These are phyloP conservation scores for Nycteola revayana DNA, from an alignment of 2,888 invertebrate genomes.

Conservation along the genomic window DNA sequence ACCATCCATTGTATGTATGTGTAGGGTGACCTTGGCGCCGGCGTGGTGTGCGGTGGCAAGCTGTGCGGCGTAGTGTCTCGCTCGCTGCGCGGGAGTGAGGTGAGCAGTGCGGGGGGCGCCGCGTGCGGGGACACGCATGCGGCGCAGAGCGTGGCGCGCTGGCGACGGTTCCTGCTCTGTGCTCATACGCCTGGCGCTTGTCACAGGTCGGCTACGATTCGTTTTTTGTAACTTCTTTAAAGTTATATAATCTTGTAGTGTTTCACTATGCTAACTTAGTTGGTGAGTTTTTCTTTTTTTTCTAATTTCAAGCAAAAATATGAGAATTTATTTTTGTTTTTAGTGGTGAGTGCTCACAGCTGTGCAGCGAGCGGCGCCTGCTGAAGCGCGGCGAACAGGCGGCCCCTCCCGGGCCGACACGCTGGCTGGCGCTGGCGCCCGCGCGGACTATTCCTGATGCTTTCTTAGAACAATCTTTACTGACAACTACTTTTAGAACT, in stretches of 20 bases:
- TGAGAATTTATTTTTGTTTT: too few relatives aligned
- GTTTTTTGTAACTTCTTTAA: too few relatives aligned
- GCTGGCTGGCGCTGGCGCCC: constrained; percentile 1
- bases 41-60: constrained; percentile 62
- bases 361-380: constrained; percentile 46
- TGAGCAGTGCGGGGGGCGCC: constrained; percentile 4
- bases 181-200: constrained; percentile 55
- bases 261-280: too few relatives aligned
- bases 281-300: too few relatives aligned
- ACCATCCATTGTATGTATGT: too few relatives aligned
- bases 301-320: too few relatives aligned
- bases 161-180: constrained; percentile 62
- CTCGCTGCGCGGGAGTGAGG: constrained; percentile 22
- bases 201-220: constrained; percentile 43
- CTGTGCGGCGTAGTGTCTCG: constrained; percentile 61
- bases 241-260: too few relatives aligned
- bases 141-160: constrained; percentile 50
- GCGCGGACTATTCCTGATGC: constrained; percentile 1
- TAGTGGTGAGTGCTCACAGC: constrained; percentile 46
- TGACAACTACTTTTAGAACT: not conserved
- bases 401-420: constrained; percentile 2
- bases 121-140: constrained; percentile 50
- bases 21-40: constrained; percentile 59
- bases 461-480: too few relatives aligned
- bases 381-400: constrained; percentile 5